Base-by-base conservation (phyloP, 2,888 invertebrate species). In the Hyles lineata region DNA sequence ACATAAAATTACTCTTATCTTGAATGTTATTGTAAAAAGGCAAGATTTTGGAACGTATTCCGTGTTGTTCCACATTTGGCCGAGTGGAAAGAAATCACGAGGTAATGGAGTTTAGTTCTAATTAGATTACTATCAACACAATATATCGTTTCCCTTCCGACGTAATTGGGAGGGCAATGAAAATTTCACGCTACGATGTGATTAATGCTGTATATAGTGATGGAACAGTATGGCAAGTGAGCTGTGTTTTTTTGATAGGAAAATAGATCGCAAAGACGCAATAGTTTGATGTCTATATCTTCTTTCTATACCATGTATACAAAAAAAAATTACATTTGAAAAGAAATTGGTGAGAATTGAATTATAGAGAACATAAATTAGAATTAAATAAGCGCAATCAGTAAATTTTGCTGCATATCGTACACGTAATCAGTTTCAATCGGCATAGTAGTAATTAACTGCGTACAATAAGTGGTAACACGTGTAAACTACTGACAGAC, bases 101-200 rank as follows among this genome's bases (percentile, higher is more conserved):
- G 85, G 85, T 83, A 82, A 84, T 80, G 75, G 72, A 62, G 69
- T 76, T 78, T 77, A 80, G 78, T 78, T 86, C 83, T 83, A 85
- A 87, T 86, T 83, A 86, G 88, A 88, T 87, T 84, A 83, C 78
- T 83, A 88, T 88, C 87, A 79, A 76, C 79, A 82, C 80, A 82
- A 88, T 85, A 86, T 87, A 88, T 86, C 78, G 87, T 79, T 88
- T 87, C 87, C 86, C 80, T 80, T 76, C 55, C 60, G 61, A 71
- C 74, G 80, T 80, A 77, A 77, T 79, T 81, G 84, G 81, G 80
- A 82, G 83, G 82, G 82, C 85, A 84, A 83, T 84, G 84, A 80
- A 82, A 82, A 87, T 88, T 89, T 89, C 86, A 89, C 87, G 86
- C 83, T 85, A 80, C 73, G 74, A 69, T 73, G 74, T 80, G 62